Evolutionary conservation across 1,140 invertebrate species (phyloP).

Genomic region (Drosophila littoralis): DNA sequence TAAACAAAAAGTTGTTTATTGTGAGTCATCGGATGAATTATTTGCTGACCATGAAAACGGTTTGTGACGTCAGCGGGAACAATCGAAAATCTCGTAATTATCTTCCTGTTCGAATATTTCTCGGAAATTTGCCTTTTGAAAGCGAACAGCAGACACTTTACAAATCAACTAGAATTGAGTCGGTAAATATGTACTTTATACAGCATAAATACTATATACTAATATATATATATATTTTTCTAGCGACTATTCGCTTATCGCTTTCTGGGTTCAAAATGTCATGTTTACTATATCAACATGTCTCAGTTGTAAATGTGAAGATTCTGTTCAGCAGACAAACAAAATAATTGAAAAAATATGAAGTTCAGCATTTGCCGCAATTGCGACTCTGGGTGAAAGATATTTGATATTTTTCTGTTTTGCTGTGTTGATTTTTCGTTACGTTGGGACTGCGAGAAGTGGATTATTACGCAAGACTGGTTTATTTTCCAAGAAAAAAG

Average conservation of each 20-base stretch:
- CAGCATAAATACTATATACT: neutral
- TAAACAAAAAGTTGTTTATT: conserved; percentile 7
- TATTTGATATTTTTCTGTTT: neutral
- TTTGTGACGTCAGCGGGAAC: conserved; percentile 13
- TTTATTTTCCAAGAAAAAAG: conserved; percentile 6
- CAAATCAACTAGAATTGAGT: neutral
- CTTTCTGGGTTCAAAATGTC: conserved; percentile 12
- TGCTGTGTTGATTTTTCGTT: neutral
- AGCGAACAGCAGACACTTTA: neutral
- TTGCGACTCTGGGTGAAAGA: too few relatives aligned
- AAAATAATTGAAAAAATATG: neutral
- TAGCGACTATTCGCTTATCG: conserved; percentile 13
- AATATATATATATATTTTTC: neutral
- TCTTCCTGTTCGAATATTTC: conserved; percentile 1
- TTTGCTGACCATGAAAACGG: neutral
- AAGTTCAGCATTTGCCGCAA: neutral
- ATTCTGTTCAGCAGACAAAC: neutral
- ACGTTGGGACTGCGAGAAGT: neutral
- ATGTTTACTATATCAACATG: neutral
- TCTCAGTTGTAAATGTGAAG: neutral
- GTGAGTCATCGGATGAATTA: conserved; percentile 18
- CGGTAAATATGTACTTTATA: neutral
- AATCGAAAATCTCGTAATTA: conserved; percentile 6
- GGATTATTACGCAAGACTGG: conserved; percentile 12
- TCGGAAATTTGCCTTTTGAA: neutral